Conservation (phyloP, 2,113 vertebrate genomes). For the Osmerus mordax region DNA sequence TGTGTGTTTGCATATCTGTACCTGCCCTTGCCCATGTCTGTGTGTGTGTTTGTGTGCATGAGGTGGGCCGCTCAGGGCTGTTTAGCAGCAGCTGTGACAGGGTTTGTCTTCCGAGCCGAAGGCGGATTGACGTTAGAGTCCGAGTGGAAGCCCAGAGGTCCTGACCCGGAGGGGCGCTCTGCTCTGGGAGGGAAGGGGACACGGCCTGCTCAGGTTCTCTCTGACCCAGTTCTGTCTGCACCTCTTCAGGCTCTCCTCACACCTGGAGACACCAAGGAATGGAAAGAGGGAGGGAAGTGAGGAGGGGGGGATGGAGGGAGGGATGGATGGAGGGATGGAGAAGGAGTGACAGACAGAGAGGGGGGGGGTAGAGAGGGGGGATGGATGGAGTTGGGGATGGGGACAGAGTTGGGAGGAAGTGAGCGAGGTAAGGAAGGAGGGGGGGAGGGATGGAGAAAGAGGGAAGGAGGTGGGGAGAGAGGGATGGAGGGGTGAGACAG, state of each 20-base stretch:
- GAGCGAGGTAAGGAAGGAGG: not conserved
- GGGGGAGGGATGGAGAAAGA: not conserved
- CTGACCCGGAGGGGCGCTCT: constrained; percentile 29
- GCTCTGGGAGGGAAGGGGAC: constrained; percentile 1
- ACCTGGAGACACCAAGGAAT: constrained; percentile 14
- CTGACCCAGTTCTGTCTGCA: constrained; percentile 62
- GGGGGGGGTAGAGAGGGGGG: not conserved
- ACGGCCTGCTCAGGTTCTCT: constrained; percentile 56
- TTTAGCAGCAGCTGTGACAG: constrained; percentile 13
- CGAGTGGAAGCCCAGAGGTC: constrained; percentile 25
- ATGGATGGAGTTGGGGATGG: not conserved
- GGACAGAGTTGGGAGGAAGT: not conserved
- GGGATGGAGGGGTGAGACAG: not conserved
- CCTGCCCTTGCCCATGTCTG: not conserved
- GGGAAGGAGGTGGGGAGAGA: not conserved
- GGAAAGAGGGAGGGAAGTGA: not conserved
- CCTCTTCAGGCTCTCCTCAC: constrained; percentile 15
- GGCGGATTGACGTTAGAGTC: constrained; percentile 40
- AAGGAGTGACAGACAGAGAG: not conserved
- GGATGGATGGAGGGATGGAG: not conserved
- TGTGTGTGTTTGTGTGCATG: not conserved
- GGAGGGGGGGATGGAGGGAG: not conserved
- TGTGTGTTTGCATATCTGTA: too few species aligned
- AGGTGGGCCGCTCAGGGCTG: not conserved
- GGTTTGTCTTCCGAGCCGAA: constrained; percentile 20